Conservation (phyloP, 2,888 invertebrate species). For the Quadroppia sp. region DNA sequence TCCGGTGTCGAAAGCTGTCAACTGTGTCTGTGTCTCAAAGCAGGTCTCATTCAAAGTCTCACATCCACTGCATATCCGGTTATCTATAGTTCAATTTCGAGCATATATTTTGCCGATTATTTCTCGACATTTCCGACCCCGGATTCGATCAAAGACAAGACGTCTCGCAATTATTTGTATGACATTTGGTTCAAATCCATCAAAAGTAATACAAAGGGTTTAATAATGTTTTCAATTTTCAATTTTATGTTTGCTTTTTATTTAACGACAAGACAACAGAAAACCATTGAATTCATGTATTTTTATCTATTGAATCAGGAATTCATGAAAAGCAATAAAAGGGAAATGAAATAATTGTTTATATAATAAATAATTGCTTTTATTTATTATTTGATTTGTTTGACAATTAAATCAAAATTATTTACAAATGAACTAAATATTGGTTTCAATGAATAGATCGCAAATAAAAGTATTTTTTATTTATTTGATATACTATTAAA, state of each 20-base stretch:
- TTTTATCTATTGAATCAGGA: neutral
- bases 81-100: neutral
- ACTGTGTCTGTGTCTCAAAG: neutral
- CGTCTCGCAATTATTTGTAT: conserved; percentile 21
- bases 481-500: too few species aligned
- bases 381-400: too few species aligned
- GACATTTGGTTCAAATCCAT: neutral
- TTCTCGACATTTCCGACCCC: neutral
- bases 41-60: neutral
- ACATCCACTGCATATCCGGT: conserved; percentile 4
- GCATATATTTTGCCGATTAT: conserved; percentile 15
- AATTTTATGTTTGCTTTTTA: conserved; percentile 15
- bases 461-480: too few species aligned
- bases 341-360: too few species aligned
- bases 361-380: too few species aligned
- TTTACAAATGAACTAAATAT: too few species aligned
- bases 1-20: neutral
- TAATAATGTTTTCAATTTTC: neutral
- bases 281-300: conserved; percentile 35
- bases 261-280: conserved; percentile 1
- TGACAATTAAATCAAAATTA: too few species aligned
- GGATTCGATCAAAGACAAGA: neutral
- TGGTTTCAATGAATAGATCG: too few species aligned
- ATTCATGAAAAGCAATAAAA: neutral
- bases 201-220: neutral